Conservation (phyloP, 2,113 vertebrate species). For the Phaethornis superciliosus region DNA sequence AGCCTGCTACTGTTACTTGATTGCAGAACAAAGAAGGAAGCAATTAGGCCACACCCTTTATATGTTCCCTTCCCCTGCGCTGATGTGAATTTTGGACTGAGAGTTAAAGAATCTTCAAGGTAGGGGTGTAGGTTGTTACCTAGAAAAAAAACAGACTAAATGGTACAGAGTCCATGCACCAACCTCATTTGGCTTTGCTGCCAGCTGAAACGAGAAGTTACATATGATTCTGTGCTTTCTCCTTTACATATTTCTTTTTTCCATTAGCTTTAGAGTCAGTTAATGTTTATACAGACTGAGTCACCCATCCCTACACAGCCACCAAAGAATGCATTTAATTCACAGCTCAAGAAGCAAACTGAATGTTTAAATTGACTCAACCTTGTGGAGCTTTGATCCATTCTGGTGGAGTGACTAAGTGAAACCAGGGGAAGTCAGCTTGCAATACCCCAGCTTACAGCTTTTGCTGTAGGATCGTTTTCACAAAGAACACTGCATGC, state of each 20-base stretch:
- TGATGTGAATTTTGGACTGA: constrained; percentile 16
- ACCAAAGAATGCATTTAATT: constrained; percentile 71
- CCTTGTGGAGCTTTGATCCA: constrained; percentile 67
- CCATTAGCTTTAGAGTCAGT: constrained; percentile 63
- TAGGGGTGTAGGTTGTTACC: neutral
- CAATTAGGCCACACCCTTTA: constrained; percentile 54
- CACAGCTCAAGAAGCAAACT: constrained; percentile 62
- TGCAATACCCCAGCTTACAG: neutral
- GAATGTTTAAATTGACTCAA: constrained; percentile 71
- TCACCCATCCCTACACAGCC: constrained; percentile 67
- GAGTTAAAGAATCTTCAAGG: neutral
- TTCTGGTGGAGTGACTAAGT: constrained; percentile 60
- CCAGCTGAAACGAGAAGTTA: constrained; percentile 44
- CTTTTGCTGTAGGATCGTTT: neutral
- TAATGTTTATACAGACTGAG: constrained; percentile 71
- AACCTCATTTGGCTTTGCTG: neutral
- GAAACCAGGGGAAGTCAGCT: constrained; percentile 46
- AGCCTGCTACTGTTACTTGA: constrained; percentile 28
- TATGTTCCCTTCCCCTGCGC: constrained; percentile 24
- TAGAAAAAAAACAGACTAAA: neutral
- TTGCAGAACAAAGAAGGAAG: constrained; percentile 67
- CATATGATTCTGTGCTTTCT: constrained; percentile 26
- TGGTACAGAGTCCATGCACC: neutral
- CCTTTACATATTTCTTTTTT: constrained; percentile 53
- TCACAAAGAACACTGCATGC: neutral